Base-by-base conservation (phyloP, 2,797 vertebrate genomes). In the Oryzias sinensis region DNA sequence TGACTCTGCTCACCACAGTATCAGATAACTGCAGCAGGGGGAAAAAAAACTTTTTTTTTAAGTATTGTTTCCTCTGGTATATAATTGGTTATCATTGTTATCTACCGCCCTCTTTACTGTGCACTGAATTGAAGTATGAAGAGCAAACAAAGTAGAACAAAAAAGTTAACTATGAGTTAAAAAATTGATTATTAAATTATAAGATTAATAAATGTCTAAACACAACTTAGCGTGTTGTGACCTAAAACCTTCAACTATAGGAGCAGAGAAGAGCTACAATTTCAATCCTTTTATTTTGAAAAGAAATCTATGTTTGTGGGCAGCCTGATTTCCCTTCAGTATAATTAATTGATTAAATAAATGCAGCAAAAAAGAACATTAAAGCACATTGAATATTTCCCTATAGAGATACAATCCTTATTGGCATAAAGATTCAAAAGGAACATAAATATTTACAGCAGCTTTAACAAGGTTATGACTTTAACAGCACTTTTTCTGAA, bases 1-100 rank as follows among this genome's bases (percentile, higher is more conserved):
- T 89, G 84, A 89, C 85, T 91, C 42, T 49, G 90, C 74, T 87
- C 78, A 90, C 94, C 93, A 80, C 95, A 95, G 84, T 84, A 96
- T 96, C 95, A 94, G 96, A 98, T 97, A 96, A 93, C 92, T 90
- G 81, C 82, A 84, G 70, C 75, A 74, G 74, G 43, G 89, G 89
- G 18, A 18, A 18, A 90, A 93, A 87, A 90, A 90, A 90, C 93
- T 46, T 11, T 33, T 33, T 11, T 33, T 33, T 33, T 33, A 33
- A 33, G 33, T 11, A 33, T 33, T 86, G 92, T 94, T 97, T 96
- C 94, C 93, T 94, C 89, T 92, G 84, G 86, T 90, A 89, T 91
- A 90, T 91, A 94, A 95, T 92, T 93, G 90, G 89, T 93, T 93
- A 94, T 94, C 94, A 81, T 86, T 87, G 87, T 85, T 84, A 95